Base-by-base conservation (phyloP, 2,888 invertebrate species). In the Nemoura dubitans region DNA sequence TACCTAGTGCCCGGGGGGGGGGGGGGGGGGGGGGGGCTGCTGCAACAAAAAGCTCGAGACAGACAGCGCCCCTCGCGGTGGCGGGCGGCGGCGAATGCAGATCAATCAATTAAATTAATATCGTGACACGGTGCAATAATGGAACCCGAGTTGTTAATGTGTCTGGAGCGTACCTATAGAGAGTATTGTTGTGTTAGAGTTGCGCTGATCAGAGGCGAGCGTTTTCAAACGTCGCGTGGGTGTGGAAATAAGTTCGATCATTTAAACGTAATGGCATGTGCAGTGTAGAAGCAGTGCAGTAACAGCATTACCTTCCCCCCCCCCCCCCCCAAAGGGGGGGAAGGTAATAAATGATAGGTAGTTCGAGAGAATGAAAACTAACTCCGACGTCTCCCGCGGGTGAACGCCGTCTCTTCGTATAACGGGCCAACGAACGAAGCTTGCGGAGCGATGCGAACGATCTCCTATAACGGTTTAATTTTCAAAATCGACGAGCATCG, bases 51-150 rank as follows among this genome's bases (percentile, higher is more conserved):
- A n/a, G n/a, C n/a, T n/a, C n/a, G n/a, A n/a, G n/a, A n/a, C n/a
- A n/a, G n/a, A n/a, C n/a, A n/a, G n/a, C n/a, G n/a, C n/a, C n/a
- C n/a, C n/a, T n/a, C n/a, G n/a, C n/a, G n/a, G n/a, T n/a, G n/a
- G n/a, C n/a, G n/a, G n/a, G n/a, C n/a, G n/a, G 21, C 59, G 59
- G 59, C 59, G 59, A 59, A 59, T 59, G 59, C 59, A 59, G 21
- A 59, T 59, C 59, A 59, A 59, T 59, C 59, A 59, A 59, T 59
- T 59, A 59, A 59, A 59, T 59, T 59, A 59, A 59, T 59, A 59
- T 59, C 59, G 59, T 59, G 59, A 59, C 59, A 59, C 2, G 59
- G 59, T 14, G 59, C 59, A 21, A 59, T 59, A 59, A 59, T 59
- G 59, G 59, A 59, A 7, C 21, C 2, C 59, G 59, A 59, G 59